Conservation (phyloP, 2,888 invertebrate species). For the Monoplex corrugatus region DNA sequence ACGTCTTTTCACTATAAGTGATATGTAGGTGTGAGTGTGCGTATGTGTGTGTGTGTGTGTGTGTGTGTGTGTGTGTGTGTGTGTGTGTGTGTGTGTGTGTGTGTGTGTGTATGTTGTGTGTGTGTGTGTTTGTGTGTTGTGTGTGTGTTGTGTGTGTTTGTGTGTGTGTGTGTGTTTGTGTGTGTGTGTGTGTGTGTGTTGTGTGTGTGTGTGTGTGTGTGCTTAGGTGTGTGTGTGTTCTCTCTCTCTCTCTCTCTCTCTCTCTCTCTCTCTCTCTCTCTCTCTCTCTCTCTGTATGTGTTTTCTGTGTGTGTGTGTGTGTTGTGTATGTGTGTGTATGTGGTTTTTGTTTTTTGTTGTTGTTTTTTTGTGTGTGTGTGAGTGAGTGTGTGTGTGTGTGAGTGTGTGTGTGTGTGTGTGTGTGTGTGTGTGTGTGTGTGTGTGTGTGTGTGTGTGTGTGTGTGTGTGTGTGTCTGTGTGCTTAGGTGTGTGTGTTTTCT, state of each 20-base stretch:
- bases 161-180: not conserved
- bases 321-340: not conserved
- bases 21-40: too few relatives aligned
- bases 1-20: too few relatives aligned
- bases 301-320: not conserved
- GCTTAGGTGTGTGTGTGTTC: not conserved
- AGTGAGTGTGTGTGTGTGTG: too few relatives aligned
- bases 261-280: too few relatives aligned
- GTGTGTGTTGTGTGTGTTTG: not conserved
- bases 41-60: not conserved
- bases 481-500: not conserved
- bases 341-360: too few relatives aligned
- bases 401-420: not conserved
- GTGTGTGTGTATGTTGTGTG: not conserved
- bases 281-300: too few relatives aligned
- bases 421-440: not conserved
- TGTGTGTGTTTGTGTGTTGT: not conserved
- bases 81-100: not conserved
- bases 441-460: slow-evolving; percentile 10
- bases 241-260: too few relatives aligned
- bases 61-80: not conserved
- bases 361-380: too few relatives aligned
- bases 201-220: not conserved
- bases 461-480: not conserved
- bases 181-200: not conserved